Evolutionary conservation across 1,140 invertebrate species (phyloP).

Genomic region (Brachionus sp.): DNA sequence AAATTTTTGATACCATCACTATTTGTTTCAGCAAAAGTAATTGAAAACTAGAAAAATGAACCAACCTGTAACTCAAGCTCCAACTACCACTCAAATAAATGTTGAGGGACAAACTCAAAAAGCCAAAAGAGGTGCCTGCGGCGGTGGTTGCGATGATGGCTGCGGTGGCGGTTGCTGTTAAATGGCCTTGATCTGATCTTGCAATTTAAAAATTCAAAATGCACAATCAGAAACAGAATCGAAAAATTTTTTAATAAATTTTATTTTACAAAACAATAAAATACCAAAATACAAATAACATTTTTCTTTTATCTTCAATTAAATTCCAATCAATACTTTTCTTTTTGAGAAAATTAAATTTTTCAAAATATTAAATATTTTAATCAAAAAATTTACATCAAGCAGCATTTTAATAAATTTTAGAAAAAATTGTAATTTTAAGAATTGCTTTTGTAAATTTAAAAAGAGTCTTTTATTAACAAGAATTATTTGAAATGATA

Average conservation of each 20-base stretch:
- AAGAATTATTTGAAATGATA: too few relatives aligned
- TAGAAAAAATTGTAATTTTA: too few relatives aligned
- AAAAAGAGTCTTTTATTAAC: too few relatives aligned
- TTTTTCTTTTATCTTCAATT: background rate
- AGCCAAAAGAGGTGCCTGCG: constrained; percentile 18
- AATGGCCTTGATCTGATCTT: background rate
- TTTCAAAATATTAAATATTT: too few relatives aligned
- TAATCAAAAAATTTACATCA: too few relatives aligned
- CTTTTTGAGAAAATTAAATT: too few relatives aligned
- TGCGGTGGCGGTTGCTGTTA: constrained; percentile 13
- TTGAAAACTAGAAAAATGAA: constrained; percentile 12
- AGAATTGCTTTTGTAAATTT: too few relatives aligned
- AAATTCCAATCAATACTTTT: too few relatives aligned
- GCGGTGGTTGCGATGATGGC: background rate
- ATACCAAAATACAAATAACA: background rate
- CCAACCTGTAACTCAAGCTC: constrained; percentile 22
- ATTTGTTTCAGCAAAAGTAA: background rate
- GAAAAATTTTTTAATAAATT: background rate
- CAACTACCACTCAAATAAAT: constrained; percentile 14
- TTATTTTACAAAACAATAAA: background rate
- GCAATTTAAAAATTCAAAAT: background rate
- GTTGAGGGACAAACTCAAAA: constrained; percentile 20
- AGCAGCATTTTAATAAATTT: too few relatives aligned
- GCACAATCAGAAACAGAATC: background rate
- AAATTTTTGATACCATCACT: background rate